These are phyloP conservation scores for Muntiacus reevesi DNA, from an alignment of 2,113 vertebrate species.

Conservation along the genomic window DNA sequence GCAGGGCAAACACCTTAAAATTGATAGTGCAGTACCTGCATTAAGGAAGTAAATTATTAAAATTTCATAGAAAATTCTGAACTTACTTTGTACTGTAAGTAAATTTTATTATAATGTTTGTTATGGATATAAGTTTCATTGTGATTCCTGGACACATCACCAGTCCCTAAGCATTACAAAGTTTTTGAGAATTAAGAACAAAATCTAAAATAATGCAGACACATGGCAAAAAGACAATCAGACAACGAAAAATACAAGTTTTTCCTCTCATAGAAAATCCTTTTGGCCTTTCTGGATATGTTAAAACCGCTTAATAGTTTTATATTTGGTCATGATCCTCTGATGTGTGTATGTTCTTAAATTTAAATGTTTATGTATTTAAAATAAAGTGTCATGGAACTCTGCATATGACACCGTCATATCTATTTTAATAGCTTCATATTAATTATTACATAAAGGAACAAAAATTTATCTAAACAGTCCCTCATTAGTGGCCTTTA, in stretches of 20 bases:
- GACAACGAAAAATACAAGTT: neutral
- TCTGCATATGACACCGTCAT: neutral
- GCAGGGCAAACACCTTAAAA: neutral
- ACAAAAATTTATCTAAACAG: conserved; percentile 7
- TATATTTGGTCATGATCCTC: neutral
- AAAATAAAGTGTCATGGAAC: neutral
- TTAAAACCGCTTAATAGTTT: neutral
- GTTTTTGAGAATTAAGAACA: neutral
- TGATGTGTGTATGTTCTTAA: neutral
- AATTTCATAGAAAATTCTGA: neutral
- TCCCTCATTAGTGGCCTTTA: conserved; percentile 46
- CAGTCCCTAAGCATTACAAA: neutral
- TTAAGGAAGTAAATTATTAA: neutral
- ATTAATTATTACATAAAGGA: conserved; percentile 29
- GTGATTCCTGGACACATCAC: neutral
- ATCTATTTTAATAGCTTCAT: conserved; percentile 8
- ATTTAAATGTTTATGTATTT: neutral
- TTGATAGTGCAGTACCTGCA: neutral
- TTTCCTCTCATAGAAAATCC: neutral
- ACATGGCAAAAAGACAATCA: neutral
- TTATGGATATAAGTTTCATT: neutral
- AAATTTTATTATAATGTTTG: neutral
- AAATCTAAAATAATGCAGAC: neutral
- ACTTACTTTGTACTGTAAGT: neutral
- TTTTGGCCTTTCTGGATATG: neutral